phyloP scores from a whole-genome alignment of 2,888 invertebrate species.

The Idaea biselata region DNA sequence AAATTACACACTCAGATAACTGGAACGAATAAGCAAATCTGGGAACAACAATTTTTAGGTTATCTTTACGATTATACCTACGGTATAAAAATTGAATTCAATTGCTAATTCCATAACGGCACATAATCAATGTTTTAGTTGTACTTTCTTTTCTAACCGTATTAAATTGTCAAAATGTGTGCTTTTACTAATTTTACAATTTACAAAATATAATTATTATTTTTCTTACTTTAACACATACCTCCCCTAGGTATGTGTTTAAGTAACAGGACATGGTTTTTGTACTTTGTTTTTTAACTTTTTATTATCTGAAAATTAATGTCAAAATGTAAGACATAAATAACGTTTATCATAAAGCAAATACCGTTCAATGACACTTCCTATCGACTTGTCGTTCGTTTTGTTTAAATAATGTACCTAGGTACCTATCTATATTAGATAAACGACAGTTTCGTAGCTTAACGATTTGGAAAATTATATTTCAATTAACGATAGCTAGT shows the following conservation, averaged over 20 bases:
- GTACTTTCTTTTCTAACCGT: neutral
- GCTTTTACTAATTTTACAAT: too few species aligned
- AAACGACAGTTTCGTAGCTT: conserved; percentile 8
- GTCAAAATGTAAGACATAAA: conserved; percentile 12
- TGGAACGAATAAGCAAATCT: neutral
- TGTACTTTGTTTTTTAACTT: neutral
- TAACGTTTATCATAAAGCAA: conserved; percentile 35
- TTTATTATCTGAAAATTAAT: conserved; percentile 1
- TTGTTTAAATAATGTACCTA: conserved; percentile 8
- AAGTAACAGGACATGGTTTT: too few species aligned
- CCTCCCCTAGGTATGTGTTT: too few species aligned
- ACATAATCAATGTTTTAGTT: neutral
- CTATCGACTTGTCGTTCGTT: conserved; percentile 40
- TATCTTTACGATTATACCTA: neutral
- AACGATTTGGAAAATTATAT: neutral
- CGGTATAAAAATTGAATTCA: neutral
- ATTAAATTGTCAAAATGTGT: neutral
- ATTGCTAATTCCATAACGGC: neutral
- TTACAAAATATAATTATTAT: too few species aligned
- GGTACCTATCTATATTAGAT: conserved; percentile 21
- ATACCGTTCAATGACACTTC: conserved; percentile 50
- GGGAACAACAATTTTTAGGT: neutral
- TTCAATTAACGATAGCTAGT: conserved; percentile 18
- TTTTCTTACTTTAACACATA: too few species aligned
- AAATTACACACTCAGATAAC: conserved; percentile 10